Conservation (phyloP, 2,113 vertebrate species). For the Oxyruncus cristatus region DNA sequence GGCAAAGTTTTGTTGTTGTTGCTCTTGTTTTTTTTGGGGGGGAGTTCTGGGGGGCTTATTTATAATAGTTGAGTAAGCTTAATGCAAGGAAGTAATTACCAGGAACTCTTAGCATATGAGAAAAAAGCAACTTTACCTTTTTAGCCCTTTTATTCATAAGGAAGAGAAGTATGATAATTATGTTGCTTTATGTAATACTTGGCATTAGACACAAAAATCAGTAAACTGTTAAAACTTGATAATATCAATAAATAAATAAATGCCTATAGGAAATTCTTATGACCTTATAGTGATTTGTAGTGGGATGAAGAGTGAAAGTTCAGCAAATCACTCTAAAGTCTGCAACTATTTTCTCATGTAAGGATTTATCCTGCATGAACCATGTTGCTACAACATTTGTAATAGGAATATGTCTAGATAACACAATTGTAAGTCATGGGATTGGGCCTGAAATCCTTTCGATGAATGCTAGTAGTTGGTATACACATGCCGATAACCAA, state of each 20-base stretch:
- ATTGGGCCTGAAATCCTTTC: neutral
- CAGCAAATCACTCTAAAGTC: neutral
- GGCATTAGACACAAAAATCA: neutral
- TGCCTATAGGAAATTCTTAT: neutral
- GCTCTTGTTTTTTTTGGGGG: neutral
- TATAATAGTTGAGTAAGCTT: neutral
- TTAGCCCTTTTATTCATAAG: neutral
- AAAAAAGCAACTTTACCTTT: neutral
- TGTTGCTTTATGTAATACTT: neutral
- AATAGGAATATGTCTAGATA: neutral
- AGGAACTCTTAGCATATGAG: neutral
- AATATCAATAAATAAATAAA: neutral
- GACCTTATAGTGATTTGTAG: neutral
- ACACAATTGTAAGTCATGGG: neutral
- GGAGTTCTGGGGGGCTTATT: neutral
- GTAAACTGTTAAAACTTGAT: neutral
- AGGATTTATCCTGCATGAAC: neutral
- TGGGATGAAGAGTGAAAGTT: neutral
- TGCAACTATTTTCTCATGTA: neutral
- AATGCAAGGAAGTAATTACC: neutral
- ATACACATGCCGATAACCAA: neutral
- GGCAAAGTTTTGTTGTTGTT: neutral
- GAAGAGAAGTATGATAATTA: neutral
- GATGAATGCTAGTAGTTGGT: neutral
- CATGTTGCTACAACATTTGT: neutral